Percentiles rank a stretch among this genome's conserved stretches.
Conservation (phyloP, 37 sponge, comb jelly and placozoan species). For the Spongia lamella region DNA sequence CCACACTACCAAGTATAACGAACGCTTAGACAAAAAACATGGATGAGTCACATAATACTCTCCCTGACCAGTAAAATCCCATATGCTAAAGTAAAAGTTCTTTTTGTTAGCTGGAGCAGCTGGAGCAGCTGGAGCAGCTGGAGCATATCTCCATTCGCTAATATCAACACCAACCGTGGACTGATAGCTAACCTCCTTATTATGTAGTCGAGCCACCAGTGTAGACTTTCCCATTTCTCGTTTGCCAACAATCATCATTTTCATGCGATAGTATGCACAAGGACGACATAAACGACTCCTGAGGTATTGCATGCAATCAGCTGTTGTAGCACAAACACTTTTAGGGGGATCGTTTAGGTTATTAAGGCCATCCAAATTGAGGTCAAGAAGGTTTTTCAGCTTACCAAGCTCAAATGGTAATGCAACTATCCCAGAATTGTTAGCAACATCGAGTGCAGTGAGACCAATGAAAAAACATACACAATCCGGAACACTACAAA, state of each 20-base stretch:
- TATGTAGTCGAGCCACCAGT: conserved; percentile 50
- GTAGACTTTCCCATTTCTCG: conserved; percentile 50
- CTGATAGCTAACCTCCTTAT: conserved; percentile 34
- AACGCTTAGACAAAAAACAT: too few species aligned
- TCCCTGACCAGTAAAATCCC: too few species aligned
- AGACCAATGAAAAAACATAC: too few species aligned
- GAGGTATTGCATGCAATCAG: too few species aligned
- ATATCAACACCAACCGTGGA: too few species aligned
- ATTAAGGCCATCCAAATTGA: conserved; percentile 23
- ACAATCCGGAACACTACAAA: conserved; percentile 61
- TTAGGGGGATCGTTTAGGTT: conserved; percentile 30
- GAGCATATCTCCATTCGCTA: too few species aligned
- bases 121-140: conserved; percentile 41
- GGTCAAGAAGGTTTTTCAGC: conserved; percentile 4
- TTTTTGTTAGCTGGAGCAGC: conserved; percentile 9
- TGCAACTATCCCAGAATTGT: too few species aligned
- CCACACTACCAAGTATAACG: conserved; percentile 53
- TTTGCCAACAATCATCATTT: too few species aligned
- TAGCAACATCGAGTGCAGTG: too few species aligned
- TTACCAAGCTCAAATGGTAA: conserved; percentile 41
- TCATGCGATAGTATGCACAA: conserved; percentile 57
- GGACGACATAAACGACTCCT: too few species aligned
- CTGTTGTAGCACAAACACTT: conserved; percentile 11
- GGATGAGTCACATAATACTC: too few species aligned
- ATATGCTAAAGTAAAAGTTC: too few species aligned